Evolutionary conservation across 1,140 invertebrate species (phyloP).

Genomic region (Monochamus saltuarius): DNA sequence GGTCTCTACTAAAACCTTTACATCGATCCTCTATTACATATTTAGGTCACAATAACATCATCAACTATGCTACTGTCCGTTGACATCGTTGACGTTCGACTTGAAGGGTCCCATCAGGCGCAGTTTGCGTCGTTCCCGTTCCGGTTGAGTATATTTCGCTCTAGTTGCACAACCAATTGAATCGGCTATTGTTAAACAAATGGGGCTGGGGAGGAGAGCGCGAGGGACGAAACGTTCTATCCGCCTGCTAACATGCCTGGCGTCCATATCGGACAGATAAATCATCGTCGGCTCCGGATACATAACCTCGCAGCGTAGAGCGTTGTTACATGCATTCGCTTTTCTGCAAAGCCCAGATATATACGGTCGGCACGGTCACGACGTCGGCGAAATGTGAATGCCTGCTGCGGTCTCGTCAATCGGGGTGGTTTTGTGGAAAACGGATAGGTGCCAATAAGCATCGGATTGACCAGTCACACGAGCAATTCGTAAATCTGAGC

Average conservation of each 20-base stretch:
- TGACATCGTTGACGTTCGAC: too few relatives aligned
- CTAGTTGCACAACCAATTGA: conserved; percentile 7
- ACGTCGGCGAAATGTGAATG: background rate
- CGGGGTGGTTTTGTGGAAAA: background rate
- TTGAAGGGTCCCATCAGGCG: background rate
- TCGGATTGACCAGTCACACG: background rate
- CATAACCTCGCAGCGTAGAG: background rate
- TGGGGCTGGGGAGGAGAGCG: background rate
- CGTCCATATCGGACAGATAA: conserved; percentile 8
- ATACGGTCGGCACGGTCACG: background rate
- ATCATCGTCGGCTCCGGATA: conserved; percentile 9
- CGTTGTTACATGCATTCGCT: conserved; percentile 3
- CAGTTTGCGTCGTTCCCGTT: background rate
- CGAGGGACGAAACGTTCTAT: conserved; percentile 2
- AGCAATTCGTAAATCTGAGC: too few relatives aligned
- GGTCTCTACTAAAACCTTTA: too few relatives aligned
- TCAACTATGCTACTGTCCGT: too few relatives aligned
- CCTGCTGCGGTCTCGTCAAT: background rate
- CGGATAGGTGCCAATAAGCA: conserved; percentile 1
- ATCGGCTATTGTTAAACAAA: conserved; percentile 1
- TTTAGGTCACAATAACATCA: too few relatives aligned
- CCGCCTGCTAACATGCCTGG: conserved; percentile 5
- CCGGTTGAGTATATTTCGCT: conserved; percentile 9
- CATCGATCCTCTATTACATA: too few relatives aligned
- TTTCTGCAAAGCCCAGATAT: conserved; percentile 7